Conservation (phyloP, 2,888 invertebrate genomes). For the Apodemia duryi region DNA sequence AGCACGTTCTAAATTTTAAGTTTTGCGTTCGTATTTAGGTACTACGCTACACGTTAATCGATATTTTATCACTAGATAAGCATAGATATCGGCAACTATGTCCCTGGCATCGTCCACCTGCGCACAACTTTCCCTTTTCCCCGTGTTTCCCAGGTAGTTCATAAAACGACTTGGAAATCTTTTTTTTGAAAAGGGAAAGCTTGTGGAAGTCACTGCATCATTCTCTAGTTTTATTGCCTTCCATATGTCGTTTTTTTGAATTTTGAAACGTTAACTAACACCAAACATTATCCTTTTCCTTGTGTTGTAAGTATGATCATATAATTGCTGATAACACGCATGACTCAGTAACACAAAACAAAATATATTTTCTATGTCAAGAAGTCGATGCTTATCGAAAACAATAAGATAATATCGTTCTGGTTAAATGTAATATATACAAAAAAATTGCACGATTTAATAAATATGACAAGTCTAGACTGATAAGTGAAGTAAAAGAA, state of each 20-base stretch:
- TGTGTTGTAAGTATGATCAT: no score
- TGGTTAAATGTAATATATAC: slow-evolving; percentile 15
- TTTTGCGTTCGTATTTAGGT: not conserved
- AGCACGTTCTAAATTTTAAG: not conserved
- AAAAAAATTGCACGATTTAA: not conserved
- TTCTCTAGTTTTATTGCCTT: no score
- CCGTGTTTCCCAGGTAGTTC: no score
- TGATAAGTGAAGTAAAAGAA: slow-evolving; percentile 24
- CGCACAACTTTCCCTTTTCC: no score
- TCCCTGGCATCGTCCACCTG: no score
- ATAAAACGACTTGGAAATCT: no score
- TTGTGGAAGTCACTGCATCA: no score
- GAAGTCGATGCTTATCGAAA: slow-evolving; percentile 15
- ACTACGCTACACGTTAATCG: not conserved
- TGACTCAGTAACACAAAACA: slow-evolving; percentile 1
- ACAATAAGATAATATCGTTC: slow-evolving; percentile 28
- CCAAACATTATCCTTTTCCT: no score
- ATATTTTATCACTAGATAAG: not conserved
- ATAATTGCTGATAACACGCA: not conserved
- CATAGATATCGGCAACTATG: not conserved
- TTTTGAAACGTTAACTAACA: no score
- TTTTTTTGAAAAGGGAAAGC: no score
- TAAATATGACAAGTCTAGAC: slow-evolving; percentile 34
- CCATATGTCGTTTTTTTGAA: no score
- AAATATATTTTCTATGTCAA: slow-evolving; percentile 9